These are phyloP conservation scores for Myotis davidii DNA, from an alignment of 2,113 vertebrate genomes.

Conservation along the genomic window DNA sequence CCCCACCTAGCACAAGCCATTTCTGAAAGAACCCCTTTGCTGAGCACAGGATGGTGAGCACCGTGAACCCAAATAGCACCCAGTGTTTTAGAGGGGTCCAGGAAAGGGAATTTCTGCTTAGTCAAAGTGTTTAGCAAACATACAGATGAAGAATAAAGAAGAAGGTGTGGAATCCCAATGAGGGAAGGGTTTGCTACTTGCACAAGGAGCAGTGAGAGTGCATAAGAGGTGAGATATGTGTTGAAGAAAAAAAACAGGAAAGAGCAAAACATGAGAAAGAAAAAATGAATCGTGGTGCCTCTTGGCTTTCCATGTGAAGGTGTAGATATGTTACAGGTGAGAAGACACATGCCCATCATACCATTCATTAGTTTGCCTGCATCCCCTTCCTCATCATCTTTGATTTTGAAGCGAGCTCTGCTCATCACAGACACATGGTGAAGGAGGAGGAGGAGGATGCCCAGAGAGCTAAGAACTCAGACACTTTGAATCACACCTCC, in stretches of 20 bases:
- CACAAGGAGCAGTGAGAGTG: accelerated
- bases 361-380: accelerated
- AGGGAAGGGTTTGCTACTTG: accelerated
- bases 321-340: neutral
- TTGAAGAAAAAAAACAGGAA: accelerated
- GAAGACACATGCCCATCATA: accelerated
- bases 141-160: too few species aligned
- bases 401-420: neutral
- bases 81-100: neutral
- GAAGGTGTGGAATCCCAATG: accelerated
- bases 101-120: too few species aligned
- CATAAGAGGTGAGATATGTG: neutral
- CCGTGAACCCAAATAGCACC: accelerated
- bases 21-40: accelerated
- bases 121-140: neutral
- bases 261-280: neutral
- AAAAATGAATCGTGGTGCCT: accelerated
- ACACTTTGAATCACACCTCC: neutral
- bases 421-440: neutral
- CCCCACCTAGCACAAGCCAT: accelerated
- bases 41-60: accelerated
- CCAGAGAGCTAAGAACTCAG: too few species aligned
- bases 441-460: neutral
- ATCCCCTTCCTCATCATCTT: neutral
- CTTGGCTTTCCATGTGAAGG: neutral